A percentile compares a stretch with the other conserved stretches of the same genome.
Conservation (phyloP, 2,888 invertebrate species). For the Entomobrya multifasciata region DNA sequence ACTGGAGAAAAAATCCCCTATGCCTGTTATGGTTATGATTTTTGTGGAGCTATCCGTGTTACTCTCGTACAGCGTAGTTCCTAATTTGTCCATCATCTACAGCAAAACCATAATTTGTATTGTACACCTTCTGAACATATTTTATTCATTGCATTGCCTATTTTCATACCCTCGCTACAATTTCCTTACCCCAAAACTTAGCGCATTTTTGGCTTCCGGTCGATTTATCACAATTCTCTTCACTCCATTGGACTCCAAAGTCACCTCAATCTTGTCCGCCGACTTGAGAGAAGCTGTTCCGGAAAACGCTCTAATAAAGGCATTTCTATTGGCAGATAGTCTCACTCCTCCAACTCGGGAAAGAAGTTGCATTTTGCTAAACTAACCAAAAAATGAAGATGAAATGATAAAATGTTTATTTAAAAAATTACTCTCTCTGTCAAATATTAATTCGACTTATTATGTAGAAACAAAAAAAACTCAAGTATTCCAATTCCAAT, state of each 20-base stretch:
- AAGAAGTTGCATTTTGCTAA: background rate
- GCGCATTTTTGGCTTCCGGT: slow-evolving; percentile 45
- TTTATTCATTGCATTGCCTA: too few species aligned
- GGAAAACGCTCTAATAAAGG: slow-evolving; percentile 28
- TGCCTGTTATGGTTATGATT: slow-evolving; percentile 47
- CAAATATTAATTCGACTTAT: too few species aligned
- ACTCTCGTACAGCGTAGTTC: slow-evolving; percentile 33
- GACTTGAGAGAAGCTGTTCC: background rate
- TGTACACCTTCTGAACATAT: too few species aligned
- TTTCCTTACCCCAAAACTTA: slow-evolving; percentile 30
- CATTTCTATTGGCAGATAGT: background rate
- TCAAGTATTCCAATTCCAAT: too few species aligned
- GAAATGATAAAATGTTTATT: too few species aligned
- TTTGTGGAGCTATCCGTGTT: slow-evolving; percentile 34
- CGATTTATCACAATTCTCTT: slow-evolving; percentile 52
- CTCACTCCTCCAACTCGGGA: too few species aligned
- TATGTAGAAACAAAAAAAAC: too few species aligned
- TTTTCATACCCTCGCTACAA: too few species aligned
- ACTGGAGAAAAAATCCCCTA: slow-evolving; percentile 53
- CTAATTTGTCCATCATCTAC: slow-evolving; percentile 62
- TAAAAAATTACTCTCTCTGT: too few species aligned
- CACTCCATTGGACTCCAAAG: slow-evolving; percentile 41
- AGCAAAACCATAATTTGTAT: too few species aligned
- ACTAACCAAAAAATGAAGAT: too few species aligned
- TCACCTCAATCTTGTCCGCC: slow-evolving; percentile 52